Percentiles rank a stretch among this genome's conserved stretches.
phyloP scores from a whole-genome alignment of 2,888 invertebrate species.

The Ochropleura plecta region DNA sequence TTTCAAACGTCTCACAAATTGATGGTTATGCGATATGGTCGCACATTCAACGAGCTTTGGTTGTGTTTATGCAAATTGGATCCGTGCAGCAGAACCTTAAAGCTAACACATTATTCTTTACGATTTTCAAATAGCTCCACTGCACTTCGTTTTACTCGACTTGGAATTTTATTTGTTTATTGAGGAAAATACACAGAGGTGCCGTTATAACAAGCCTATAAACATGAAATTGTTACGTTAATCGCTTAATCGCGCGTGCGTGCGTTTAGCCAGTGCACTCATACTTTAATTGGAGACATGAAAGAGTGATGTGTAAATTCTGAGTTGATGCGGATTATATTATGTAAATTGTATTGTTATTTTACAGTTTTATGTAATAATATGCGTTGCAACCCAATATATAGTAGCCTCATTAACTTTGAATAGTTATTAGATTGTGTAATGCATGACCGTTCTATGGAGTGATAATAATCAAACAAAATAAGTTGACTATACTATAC shows the following conservation, averaged over 20 bases:
- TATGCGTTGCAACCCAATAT: background rate
- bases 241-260: conserved; percentile 50
- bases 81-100: conserved; percentile 31
- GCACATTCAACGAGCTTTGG: conserved; percentile 11
- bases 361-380: conserved; percentile 12
- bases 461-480: background rate
- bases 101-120: conserved; percentile 41
- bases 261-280: conserved; percentile 21
- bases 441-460: background rate
- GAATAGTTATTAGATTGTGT: background rate
- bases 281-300: conserved; percentile 28
- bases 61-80: conserved; percentile 48
- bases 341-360: conserved; percentile 5
- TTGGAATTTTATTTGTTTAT: conserved; percentile 50
- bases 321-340: conserved; percentile 13
- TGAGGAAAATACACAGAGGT: conserved; percentile 40
- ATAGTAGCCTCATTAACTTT: background rate
- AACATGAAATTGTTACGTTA: conserved; percentile 49
- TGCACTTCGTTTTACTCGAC: conserved; percentile 40
- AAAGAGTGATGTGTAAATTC: conserved; percentile 20
- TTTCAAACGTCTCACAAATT: conserved; percentile 17
- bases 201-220: conserved; percentile 40
- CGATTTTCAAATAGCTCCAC: conserved; percentile 33
- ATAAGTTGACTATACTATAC: too few relatives aligned
- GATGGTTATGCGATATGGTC: conserved; percentile 15